Conservation (phyloP, 2,888 invertebrate genomes). For the Diarsia rubi region DNA sequence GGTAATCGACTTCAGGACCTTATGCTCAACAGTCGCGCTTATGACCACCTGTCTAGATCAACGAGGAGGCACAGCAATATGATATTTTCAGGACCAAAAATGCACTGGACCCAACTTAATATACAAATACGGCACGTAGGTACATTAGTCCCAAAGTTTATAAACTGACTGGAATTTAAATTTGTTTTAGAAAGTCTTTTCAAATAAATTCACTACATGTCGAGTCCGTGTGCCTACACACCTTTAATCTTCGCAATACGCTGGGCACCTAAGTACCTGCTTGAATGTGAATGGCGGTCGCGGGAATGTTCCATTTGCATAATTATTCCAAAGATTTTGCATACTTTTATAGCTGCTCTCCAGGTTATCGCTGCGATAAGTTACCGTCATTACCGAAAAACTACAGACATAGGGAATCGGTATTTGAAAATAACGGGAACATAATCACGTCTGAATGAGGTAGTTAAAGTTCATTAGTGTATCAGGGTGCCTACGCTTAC, state of each 20-base stretch:
- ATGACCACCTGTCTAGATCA: no score
- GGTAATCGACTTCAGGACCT: background rate
- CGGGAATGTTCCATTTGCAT: slow-evolving; percentile 76
- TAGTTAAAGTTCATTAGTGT: slow-evolving; percentile 2
- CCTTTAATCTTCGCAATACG: slow-evolving; percentile 68
- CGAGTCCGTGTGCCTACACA: slow-evolving; percentile 59
- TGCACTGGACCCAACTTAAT: background rate
- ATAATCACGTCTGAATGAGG: slow-evolving; percentile 24
- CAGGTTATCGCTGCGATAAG: slow-evolving; percentile 69
- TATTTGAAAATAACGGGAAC: slow-evolving; percentile 31
- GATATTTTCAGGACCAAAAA: background rate
- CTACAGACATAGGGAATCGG: slow-evolving; percentile 57
- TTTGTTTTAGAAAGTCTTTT: slow-evolving; percentile 15
- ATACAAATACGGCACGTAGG: background rate
- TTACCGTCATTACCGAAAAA: slow-evolving; percentile 66
- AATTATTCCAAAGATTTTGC: slow-evolving; percentile 79
- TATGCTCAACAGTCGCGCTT: no score
- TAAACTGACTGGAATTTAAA: slow-evolving; percentile 1
- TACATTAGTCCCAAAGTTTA: slow-evolving; percentile 4
- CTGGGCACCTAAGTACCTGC: slow-evolving; percentile 71
- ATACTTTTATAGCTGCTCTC: slow-evolving; percentile 76
- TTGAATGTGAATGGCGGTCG: slow-evolving; percentile 76
- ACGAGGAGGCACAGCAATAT: no score
- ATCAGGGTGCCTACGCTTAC: background rate
- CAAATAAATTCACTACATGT: slow-evolving; percentile 46